Evolutionary conservation across 1,140 invertebrate species (phyloP), one percentile per base, ranked within the genome.

Genomic region (Drosophila truncata): DNA sequence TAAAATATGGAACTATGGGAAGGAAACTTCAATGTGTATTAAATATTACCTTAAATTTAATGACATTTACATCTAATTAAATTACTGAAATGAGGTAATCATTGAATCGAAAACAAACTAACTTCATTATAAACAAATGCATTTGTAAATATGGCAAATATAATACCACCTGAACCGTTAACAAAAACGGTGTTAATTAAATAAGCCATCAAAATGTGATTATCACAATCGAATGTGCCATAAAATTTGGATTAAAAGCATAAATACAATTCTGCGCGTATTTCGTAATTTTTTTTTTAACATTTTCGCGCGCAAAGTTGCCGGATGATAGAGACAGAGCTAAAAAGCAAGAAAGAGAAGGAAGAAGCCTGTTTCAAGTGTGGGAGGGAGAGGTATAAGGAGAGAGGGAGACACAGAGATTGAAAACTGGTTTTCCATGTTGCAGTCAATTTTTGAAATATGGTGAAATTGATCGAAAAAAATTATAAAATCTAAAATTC

Each of bases 381-480:
- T 50, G 63, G 54, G 54, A 49, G 18, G 27, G 29, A 59, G 42
- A 33, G 31, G 50, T 35, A 5, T 14, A 33, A 11, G 10, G n/a
- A n/a, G 8, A 54, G 54, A 18, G 3, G 31, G 54, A 23, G 3
- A 37, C 47, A 18, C 37, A 57, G 52, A 39, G 25, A 42, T 33
- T 46, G 7, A 35, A 70, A 78, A 87, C 79, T 55, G 61, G 82
- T 79, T 86, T 84, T 41, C 50, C 39, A 60, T 46, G 59, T 37
- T 49, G 44, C 27, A 67, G 37, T 64, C 39, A 58, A 46, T 78
- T 66, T 72, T 60, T 42, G 31, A 66, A 67, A 78, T 75, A 76
- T 86, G 74, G 70, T 82, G 82, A 86, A 86, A 85, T 86, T 80
- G 39, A 64, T 62, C 29, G 49, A 39, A 67, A 55, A 41, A 46